Conservation (phyloP, 2,113 vertebrate species). For the Lepidothrix coronata region DNA sequence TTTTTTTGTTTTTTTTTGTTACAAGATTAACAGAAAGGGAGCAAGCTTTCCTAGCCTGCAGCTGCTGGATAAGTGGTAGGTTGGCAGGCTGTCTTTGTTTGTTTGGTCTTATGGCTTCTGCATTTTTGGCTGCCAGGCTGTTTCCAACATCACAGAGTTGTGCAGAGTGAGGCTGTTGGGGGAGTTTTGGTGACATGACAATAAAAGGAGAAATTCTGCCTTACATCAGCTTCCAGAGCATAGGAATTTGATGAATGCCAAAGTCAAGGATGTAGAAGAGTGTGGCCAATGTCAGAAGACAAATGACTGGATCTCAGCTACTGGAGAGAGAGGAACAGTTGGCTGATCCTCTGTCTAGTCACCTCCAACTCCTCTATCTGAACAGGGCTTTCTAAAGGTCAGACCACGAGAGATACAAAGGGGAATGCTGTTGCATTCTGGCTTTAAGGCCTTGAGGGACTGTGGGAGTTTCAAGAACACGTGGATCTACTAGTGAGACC, state of each 20-base stretch:
- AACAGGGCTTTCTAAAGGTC: background rate
- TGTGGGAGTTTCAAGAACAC: background rate
- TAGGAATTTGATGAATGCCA: background rate
- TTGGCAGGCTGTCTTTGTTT: constrained; percentile 27
- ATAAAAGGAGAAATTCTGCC: background rate
- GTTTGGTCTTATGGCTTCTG: constrained; percentile 10
- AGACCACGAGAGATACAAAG: background rate
- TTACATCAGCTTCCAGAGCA: background rate
- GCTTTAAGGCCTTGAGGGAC: constrained; percentile 43
- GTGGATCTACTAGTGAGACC: background rate
- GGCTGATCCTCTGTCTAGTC: background rate
- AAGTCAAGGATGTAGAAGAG: background rate
- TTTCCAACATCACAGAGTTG: background rate
- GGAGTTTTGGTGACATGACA: background rate
- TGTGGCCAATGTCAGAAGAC: background rate
- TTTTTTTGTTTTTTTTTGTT: background rate
- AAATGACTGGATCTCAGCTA: background rate
- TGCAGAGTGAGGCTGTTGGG: background rate
- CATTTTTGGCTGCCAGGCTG: constrained; percentile 9
- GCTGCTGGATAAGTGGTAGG: background rate
- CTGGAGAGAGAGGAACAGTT: background rate
- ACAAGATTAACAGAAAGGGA: background rate
- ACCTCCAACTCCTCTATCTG: background rate
- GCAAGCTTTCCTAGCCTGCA: constrained; percentile 48
- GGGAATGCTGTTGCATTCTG: background rate